These are phyloP conservation scores for Drosophila putrida DNA, from an alignment of 2,888 invertebrate genomes.

Conservation along the genomic window DNA sequence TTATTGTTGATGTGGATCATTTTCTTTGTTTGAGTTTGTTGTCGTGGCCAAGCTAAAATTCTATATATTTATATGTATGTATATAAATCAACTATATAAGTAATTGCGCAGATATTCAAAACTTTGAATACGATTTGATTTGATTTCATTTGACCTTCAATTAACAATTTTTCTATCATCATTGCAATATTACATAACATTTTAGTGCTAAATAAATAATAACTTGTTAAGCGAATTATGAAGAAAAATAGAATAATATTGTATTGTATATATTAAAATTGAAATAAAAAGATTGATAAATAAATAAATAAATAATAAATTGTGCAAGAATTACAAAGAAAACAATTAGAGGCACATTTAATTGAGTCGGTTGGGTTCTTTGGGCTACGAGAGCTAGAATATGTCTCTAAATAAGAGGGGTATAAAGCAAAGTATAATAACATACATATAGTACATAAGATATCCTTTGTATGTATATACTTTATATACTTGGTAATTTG, in stretches of 20 bases:
- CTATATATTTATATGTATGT: slow-evolving; percentile 23
- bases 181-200: slow-evolving; percentile 63
- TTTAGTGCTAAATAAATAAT: slow-evolving; percentile 53
- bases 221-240: slow-evolving; percentile 60
- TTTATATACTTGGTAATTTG: slow-evolving; percentile 33
- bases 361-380: slow-evolving; percentile 41
- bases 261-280: slow-evolving; percentile 16
- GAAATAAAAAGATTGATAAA: slow-evolving; percentile 34
- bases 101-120: slow-evolving; percentile 70
- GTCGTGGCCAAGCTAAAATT: slow-evolving; percentile 51
- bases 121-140: slow-evolving; percentile 84
- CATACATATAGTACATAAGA: slow-evolving; percentile 5
- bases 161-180: slow-evolving; percentile 59
- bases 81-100: slow-evolving; percentile 46
- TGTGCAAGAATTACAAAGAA: slow-evolving; percentile 56
- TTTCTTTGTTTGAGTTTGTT: slow-evolving; percentile 32
- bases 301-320: slow-evolving; percentile 45
- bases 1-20: slow-evolving; percentile 13
- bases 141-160: slow-evolving; percentile 42
- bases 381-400: slow-evolving; percentile 45
- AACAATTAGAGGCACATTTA: slow-evolving; percentile 54
- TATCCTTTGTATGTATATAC: neutral
- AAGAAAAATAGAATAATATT: slow-evolving; percentile 24
- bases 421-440: slow-evolving; percentile 8
- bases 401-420: slow-evolving; percentile 40